These are phyloP conservation scores for Geodia barretti DNA, from an alignment of 37 sponge, comb jelly and placozoan species.

Conservation along the genomic window DNA sequence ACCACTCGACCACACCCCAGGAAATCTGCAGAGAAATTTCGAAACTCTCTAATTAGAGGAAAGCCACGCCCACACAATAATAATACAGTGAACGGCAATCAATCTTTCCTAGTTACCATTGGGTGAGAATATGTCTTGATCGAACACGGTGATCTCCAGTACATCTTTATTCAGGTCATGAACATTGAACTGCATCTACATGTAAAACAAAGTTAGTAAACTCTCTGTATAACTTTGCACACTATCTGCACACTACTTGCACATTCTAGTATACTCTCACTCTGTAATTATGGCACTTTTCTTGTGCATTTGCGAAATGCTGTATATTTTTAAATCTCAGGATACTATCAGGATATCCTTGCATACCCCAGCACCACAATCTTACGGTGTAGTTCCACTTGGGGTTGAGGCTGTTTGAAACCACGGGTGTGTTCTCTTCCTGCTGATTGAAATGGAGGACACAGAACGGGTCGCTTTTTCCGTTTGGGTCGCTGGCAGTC, in stretches of 20 bases:
- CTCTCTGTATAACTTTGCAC: neutral
- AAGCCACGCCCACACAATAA: too few relatives aligned
- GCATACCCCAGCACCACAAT: neutral
- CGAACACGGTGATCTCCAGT: slow-evolving; percentile 79
- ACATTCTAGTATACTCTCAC: neutral
- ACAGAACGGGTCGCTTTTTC: slow-evolving; percentile 85
- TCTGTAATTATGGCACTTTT: neutral
- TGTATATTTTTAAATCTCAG: too few relatives aligned
- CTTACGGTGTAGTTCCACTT: slow-evolving; percentile 79
- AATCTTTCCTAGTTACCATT: too few relatives aligned
- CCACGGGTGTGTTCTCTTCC: slow-evolving; percentile 64
- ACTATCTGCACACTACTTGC: neutral
- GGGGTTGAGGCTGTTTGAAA: slow-evolving; percentile 60
- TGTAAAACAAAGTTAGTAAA: neutral
- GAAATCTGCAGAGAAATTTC: slow-evolving; percentile 57
- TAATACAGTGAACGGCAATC: too few relatives aligned
- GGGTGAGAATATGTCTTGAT: slow-evolving; percentile 84
- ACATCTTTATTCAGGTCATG: slow-evolving; percentile 47
- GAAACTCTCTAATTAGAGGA: neutral
- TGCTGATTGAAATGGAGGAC: slow-evolving; percentile 51
- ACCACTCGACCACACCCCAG: slow-evolving; percentile 66
- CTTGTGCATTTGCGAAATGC: neutral
- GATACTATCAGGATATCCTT: too few relatives aligned
- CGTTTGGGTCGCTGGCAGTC: slow-evolving; percentile 57
- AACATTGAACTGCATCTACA: slow-evolving; percentile 66